These are phyloP conservation scores for Cavia aperea DNA, from an alignment of 2,113 vertebrate species.

Conservation along the genomic window DNA sequence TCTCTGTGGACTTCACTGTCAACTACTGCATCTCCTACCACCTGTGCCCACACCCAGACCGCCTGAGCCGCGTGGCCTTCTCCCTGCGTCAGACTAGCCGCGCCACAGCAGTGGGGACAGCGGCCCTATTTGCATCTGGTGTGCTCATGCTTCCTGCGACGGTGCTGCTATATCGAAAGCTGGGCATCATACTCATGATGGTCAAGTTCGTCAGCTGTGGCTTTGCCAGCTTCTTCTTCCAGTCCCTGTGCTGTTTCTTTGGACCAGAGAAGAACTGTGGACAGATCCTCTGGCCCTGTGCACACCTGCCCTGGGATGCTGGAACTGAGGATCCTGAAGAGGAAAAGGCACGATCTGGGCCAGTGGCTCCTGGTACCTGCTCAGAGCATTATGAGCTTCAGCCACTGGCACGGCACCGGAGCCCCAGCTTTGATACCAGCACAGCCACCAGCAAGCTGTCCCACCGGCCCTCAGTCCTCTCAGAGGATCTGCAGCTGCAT, in stretches of 20 bases:
- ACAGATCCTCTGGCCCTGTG: conserved; percentile 86
- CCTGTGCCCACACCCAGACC: conserved; percentile 89
- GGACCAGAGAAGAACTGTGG: conserved; percentile 93
- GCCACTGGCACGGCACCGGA: conserved; percentile 89
- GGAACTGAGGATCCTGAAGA: conserved; percentile 80
- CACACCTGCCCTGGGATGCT: conserved; percentile 77
- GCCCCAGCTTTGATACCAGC: conserved; percentile 98
- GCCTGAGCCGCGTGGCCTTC: conserved; percentile 92
- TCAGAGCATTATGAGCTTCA: conserved; percentile 94
- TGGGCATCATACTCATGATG: conserved; percentile 94
- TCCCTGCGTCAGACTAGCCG: conserved; percentile 93
- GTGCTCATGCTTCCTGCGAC: conserved; percentile 93
- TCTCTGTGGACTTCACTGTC: conserved; percentile 90
- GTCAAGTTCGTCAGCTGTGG: conserved; percentile 96
- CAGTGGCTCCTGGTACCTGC: conserved; percentile 70
- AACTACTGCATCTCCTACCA: conserved; percentile 97
- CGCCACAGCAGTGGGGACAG: conserved; percentile 89
- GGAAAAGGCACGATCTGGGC: conserved; percentile 76
- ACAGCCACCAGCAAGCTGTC: conserved; percentile 97
- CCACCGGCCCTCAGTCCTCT: conserved; percentile 92
- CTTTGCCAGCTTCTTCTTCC: conserved; percentile 97
- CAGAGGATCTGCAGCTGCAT: conserved; percentile 90
- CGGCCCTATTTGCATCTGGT: conserved; percentile 88
- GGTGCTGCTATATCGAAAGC: conserved; percentile 87
- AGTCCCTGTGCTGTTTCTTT: conserved; percentile 95